Base-by-base conservation (phyloP, 2,797 vertebrate genomes). In the Chelidonichthys spinosus region DNA sequence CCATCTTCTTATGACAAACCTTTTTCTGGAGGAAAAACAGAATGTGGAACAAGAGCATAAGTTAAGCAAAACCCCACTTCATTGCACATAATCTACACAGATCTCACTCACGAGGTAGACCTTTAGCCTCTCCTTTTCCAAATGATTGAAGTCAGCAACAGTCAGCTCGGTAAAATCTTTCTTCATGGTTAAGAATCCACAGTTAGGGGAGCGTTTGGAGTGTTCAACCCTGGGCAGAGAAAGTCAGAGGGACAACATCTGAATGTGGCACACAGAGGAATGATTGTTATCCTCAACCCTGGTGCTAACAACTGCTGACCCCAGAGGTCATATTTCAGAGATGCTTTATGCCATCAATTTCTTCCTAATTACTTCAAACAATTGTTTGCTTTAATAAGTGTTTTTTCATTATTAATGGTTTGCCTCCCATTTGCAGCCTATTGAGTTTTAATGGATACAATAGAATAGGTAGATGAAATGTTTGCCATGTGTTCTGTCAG, bases 61-160 rank as follows among this genome's bases (percentile, higher is more conserved):
- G 25, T 7, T 17, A 1, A 37, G 11, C 9, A 58, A 60, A 40
- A 8, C 4, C 6, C 59, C 6, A 42, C 1, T 37, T 37, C 3
- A 33, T 10, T 33, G 6, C 2, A 53, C 2, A 60, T 1, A 36
- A n/a, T 36, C 4, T 6, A 49, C 37, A 74, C 15, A 63, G 4
- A 52, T 1, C 3, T 44, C 25, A 90, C 94, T 94, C 85, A 96
- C 95, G 15, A 96, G 69, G 74, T 94, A 96, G 56, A 90, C 79
- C 79, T 89, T 94, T 32, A 96, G 79, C 39, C 96, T 85, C 2
- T 94, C 91, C 74, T 92, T 94, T 69, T 97, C 96, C 75, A 95
- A 81, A 32, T 85, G 78, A 65, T 82, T 93, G 68, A 92, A 95
- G 37, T 95, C 94, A 35, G 94, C 94, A 84, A 95, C 81, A 1